These are phyloP conservation scores for Masticophis lateralis DNA, from an alignment of 2,797 vertebrate species.

Conservation along the genomic window DNA sequence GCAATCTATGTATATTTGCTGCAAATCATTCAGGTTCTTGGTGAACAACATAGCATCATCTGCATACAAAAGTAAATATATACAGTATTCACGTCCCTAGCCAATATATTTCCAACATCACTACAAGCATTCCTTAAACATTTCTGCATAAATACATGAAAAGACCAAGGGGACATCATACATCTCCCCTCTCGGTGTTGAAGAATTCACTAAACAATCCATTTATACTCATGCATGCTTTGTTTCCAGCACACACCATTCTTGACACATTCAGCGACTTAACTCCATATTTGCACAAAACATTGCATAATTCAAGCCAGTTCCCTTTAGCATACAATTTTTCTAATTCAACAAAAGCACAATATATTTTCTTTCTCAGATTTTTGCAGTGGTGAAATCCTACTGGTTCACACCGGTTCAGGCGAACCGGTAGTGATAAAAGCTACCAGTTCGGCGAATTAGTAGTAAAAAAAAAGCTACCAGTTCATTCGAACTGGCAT, in stretches of 20 bases:
- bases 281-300: neutral
- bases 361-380: neutral
- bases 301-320: neutral
- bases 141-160: neutral
- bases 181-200: neutral
- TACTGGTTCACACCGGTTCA: no score
- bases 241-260: neutral
- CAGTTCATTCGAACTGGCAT: no score
- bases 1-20: neutral
- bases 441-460: no score
- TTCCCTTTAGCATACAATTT: neutral
- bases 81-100: neutral
- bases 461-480: no score
- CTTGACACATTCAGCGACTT: neutral
- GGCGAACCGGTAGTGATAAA: no score
- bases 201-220: neutral
- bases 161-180: neutral
- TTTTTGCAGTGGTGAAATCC: neutral
- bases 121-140: neutral
- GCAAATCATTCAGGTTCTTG: neutral
- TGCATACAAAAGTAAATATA: neutral
- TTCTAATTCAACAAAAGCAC: neutral
- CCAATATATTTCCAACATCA: neutral
- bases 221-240: neutral
- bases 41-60: neutral